A percentile compares a stretch with the other conserved stretches of the same genome.
Evolutionary conservation across 2,888 invertebrate genomes (phyloP).

Genomic region (Pycnomerus fuliginosus): DNA sequence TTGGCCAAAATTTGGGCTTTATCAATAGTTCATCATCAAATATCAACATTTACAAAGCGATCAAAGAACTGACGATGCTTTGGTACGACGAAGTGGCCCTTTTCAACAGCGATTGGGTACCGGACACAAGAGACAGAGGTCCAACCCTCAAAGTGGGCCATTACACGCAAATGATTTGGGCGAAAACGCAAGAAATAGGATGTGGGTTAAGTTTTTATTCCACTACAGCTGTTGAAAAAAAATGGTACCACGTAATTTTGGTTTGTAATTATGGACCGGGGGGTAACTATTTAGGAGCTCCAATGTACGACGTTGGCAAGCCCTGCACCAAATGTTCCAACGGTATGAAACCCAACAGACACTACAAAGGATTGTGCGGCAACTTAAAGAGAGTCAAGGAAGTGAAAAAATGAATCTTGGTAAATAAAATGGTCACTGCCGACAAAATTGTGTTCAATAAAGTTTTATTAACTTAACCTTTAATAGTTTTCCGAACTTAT

Average conservation of each 20-base stretch:
- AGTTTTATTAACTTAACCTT: too few species aligned
- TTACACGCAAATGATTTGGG: constrained; percentile 50
- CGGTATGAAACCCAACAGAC: constrained; percentile 29
- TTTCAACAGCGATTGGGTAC: constrained; percentile 43
- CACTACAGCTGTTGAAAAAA: constrained; percentile 4
- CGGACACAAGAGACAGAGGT: constrained; percentile 40
- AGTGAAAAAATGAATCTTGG: too few species aligned
- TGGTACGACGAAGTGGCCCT: constrained; percentile 49
- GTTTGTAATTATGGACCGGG: constrained; percentile 50
- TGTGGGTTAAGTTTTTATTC: constrained; percentile 45
- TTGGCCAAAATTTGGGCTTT: constrained; percentile 48
- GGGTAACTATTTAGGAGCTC: constrained; percentile 45
- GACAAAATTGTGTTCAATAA: too few species aligned
- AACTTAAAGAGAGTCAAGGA: too few species aligned
- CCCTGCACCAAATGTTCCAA: constrained; percentile 39
- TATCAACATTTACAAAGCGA: constrained; percentile 34
- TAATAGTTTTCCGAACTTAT: too few species aligned
- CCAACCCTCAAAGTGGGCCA: constrained; percentile 42
- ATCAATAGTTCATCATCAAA: constrained; percentile 38
- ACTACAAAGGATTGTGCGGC: constrained; percentile 42
- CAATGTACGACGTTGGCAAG: constrained; percentile 44
- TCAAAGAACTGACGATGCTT: constrained; percentile 39
- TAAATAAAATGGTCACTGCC: too few species aligned
- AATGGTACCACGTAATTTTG: constrained; percentile 43
- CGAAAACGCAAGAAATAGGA: constrained; percentile 44